phyloP scores from a whole-genome alignment of 2,113 vertebrate species.

The Halcyon malimbica region DNA sequence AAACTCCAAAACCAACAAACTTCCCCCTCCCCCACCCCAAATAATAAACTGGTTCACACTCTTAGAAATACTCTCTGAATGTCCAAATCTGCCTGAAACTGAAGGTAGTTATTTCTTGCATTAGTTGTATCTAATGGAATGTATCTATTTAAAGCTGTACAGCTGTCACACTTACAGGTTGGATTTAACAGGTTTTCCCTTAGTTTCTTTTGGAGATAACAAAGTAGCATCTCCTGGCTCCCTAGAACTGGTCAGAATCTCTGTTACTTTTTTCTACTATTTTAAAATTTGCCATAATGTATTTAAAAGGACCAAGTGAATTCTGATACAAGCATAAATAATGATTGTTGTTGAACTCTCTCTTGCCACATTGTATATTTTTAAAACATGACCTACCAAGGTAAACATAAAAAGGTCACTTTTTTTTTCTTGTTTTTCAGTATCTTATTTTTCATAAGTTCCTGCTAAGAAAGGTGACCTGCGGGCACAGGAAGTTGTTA shows the following conservation, averaged over 20 bases:
- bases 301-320: neutral
- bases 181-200: neutral
- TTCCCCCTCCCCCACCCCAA: neutral
- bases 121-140: neutral
- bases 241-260: neutral
- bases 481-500: neutral
- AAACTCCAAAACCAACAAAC: neutral
- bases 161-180: neutral
- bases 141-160: neutral
- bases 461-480: too few relatives aligned
- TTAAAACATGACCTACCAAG: neutral
- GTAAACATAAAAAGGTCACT: rapidly evolving
- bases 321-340: neutral
- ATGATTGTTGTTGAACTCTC: neutral
- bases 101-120: neutral
- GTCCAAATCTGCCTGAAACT: neutral
- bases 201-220: neutral
- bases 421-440: neutral
- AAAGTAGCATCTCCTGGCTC: neutral
- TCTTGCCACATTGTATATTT: neutral
- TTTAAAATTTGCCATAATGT: neutral
- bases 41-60: neutral
- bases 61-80: neutral
- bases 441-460: neutral
- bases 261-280: neutral